Evolutionary conservation across 2,888 invertebrate genomes (phyloP).

Genomic region (Thecocarcelia acutangulata): DNA sequence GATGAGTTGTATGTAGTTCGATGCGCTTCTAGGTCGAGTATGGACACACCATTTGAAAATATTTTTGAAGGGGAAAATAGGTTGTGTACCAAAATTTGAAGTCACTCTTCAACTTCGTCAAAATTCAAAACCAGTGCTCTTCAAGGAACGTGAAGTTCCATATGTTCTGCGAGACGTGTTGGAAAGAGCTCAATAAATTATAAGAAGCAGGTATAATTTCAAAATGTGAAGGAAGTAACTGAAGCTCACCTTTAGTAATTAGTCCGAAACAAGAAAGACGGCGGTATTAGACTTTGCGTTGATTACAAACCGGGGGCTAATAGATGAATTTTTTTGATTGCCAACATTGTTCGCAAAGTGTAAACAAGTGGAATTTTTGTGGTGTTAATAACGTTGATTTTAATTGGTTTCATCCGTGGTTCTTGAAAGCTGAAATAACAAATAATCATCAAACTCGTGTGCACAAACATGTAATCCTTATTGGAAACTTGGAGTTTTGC

Average conservation of each 20-base stretch:
- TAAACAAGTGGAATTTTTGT: no score
- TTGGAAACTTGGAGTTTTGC: no score
- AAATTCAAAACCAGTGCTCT: slow-evolving; percentile 33
- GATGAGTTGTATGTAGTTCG: no score
- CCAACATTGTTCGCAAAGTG: no score
- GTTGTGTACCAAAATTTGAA: slow-evolving; percentile 39
- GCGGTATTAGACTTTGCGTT: slow-evolving; percentile 33
- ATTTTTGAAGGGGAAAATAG: slow-evolving; percentile 13
- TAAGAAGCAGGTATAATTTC: slow-evolving; percentile 43
- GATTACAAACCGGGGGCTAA: slow-evolving; percentile 52
- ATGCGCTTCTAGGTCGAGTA: no score
- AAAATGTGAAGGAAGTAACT: slow-evolving; percentile 47
- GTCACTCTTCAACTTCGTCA: slow-evolving; percentile 40
- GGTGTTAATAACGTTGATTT: no score
- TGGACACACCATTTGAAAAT: no score
- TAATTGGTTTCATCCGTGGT: no score
- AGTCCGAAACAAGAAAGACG: slow-evolving; percentile 42
- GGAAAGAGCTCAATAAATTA: slow-evolving; percentile 40
- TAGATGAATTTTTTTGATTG: no score
- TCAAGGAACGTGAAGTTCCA: slow-evolving; percentile 54
- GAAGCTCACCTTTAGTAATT: slow-evolving; percentile 45
- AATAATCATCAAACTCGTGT: no score
- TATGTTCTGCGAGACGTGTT: slow-evolving; percentile 24
- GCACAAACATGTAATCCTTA: no score
- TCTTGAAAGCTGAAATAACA: no score